A percentile compares a stretch with the other conserved stretches of the same genome.
Evolutionary conservation across 1,140 invertebrate species (phyloP).

Genomic region (Pogonomyrmex barbatus): DNA sequence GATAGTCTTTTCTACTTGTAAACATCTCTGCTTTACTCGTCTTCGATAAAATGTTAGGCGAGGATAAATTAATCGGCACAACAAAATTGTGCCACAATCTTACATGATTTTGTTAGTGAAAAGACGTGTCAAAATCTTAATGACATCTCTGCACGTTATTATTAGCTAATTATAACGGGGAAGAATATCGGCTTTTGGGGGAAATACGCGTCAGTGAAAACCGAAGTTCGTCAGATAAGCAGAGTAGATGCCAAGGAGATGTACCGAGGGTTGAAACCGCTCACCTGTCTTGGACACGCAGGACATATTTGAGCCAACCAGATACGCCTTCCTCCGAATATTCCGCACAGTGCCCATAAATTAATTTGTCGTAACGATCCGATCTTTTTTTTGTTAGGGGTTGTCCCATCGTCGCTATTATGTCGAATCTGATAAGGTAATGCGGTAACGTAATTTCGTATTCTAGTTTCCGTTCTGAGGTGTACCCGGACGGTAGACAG

Average conservation of each 20-base stretch:
- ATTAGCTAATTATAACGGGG: slow-evolving; percentile 24
- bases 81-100: background rate
- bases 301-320: slow-evolving; percentile 23
- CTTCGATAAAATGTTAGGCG: background rate
- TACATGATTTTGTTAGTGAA: background rate
- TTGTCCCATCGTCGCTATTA: slow-evolving; percentile 55
- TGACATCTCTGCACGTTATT: background rate
- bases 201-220: background rate
- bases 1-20: slow-evolving; percentile 22
- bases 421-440: slow-evolving; percentile 60
- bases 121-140: background rate
- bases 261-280: slow-evolving; percentile 57
- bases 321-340: slow-evolving; percentile 28
- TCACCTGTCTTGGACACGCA: slow-evolving; percentile 62
- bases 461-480: slow-evolving; percentile 41
- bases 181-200: slow-evolving; percentile 11
- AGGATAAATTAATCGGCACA: background rate
- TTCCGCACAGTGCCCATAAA: slow-evolving; percentile 53
- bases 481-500: background rate
- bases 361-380: slow-evolving; percentile 71
- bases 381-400: slow-evolving; percentile 70
- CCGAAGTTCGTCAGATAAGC: slow-evolving; percentile 34
- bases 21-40: slow-evolving; percentile 1
- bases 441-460: slow-evolving; percentile 61
- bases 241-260: slow-evolving; percentile 1